Conservation (phyloP, 2,113 vertebrate genomes). For the Prunella fulvescens region DNA sequence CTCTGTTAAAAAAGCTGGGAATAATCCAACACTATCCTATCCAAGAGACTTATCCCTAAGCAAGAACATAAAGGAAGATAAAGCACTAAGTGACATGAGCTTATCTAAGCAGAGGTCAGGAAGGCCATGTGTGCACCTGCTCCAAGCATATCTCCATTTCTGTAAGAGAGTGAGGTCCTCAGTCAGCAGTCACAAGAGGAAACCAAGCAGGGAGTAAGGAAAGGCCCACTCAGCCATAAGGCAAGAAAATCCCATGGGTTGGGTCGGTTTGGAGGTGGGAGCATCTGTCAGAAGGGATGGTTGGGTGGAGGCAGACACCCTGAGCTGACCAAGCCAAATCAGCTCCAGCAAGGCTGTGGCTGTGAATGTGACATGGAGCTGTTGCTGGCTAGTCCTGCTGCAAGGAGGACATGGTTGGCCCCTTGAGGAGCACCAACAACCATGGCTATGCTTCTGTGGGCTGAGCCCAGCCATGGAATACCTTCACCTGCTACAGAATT, state of each 20-base stretch:
- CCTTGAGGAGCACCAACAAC: not conserved
- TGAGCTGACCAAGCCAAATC: not conserved
- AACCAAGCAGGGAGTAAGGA: not conserved
- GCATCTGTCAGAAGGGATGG: not conserved
- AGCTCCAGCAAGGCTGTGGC: not conserved
- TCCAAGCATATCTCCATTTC: not conserved
- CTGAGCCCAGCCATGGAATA: not conserved
- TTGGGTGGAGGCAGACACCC: not conserved
- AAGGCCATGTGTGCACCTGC: fast-evolving
- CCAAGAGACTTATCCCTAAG: not conserved
- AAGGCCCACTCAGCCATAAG: not conserved
- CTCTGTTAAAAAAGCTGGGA: not conserved
- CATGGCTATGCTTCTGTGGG: not conserved
- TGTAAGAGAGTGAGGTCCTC: not conserved
- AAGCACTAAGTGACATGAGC: not conserved
- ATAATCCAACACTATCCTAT: not conserved
- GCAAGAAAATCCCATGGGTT: not conserved
- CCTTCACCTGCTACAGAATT: not conserved
- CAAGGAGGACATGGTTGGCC: fast-evolving
- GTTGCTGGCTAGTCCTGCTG: not conserved
- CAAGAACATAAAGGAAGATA: not conserved
- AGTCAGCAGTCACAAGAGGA: not conserved
- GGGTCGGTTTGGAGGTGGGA: not conserved
- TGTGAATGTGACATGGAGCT: not conserved
- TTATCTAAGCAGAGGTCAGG: not conserved